Percentiles rank a stretch among this genome's conserved stretches.
Conservation (phyloP, 2,113 vertebrate genomes). For the Mola mola region DNA sequence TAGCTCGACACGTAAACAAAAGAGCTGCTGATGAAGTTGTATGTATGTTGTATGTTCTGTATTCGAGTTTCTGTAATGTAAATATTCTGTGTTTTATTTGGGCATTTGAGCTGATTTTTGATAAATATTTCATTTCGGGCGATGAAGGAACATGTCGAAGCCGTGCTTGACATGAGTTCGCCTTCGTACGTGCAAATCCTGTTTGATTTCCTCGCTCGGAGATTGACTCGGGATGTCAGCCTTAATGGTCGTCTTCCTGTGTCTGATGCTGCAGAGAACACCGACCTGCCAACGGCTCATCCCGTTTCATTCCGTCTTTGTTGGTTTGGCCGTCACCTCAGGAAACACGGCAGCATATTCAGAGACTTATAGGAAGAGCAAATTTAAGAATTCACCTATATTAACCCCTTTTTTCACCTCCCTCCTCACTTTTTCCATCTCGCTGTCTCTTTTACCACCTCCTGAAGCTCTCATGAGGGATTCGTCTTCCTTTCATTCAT, state of each 20-base stretch:
- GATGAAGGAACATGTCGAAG: too few species aligned
- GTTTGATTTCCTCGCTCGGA: conserved; percentile 53
- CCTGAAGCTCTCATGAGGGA: conserved; percentile 62
- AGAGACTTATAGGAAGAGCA: neutral
- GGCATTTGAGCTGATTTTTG: too few species aligned
- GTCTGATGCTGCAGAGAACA: conserved; percentile 52
- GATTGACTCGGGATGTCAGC: conserved; percentile 54
- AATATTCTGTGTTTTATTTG: too few species aligned
- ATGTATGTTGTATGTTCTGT: too few species aligned
- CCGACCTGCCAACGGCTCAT: conserved; percentile 40
- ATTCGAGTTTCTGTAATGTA: too few species aligned
- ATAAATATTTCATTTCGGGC: too few species aligned
- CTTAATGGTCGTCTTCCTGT: conserved; percentile 52
- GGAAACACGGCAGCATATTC: too few species aligned
- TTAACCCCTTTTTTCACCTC: neutral
- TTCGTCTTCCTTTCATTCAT: conserved; percentile 64
- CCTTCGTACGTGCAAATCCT: too few species aligned
- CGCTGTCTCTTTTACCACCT: conserved; percentile 33
- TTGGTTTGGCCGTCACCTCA: neutral
- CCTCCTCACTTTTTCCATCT: neutral
- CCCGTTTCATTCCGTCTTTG: too few species aligned
- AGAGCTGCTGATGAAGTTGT: too few species aligned
- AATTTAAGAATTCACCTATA: neutral
- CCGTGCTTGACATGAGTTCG: too few species aligned
- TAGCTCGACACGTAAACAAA: too few species aligned